Evolutionary conservation across 2,113 vertebrate genomes (phyloP).

Genomic region (Hemichromis elongatus): DNA sequence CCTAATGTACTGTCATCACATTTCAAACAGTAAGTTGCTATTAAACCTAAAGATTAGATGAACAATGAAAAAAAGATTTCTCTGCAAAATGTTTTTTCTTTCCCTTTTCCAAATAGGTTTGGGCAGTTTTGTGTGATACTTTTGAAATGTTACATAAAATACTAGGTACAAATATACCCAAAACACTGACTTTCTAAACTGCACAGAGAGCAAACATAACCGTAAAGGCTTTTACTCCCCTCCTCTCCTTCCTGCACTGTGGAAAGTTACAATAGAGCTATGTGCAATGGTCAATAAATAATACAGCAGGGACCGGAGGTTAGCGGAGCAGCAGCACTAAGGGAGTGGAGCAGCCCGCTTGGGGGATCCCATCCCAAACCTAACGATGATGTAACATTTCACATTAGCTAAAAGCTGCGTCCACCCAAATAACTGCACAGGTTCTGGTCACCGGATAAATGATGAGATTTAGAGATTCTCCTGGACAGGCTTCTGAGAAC

Average conservation of each 20-base stretch:
- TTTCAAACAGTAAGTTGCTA: not conserved
- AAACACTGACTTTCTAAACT: not conserved
- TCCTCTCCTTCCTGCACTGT: too few relatives aligned
- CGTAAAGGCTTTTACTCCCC: too few relatives aligned
- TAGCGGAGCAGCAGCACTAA: not conserved
- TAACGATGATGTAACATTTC: constrained; percentile 12
- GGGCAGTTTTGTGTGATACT: not conserved
- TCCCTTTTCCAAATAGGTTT: not conserved
- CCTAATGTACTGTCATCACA: not conserved
- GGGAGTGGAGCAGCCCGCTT: not conserved
- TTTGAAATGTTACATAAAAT: not conserved
- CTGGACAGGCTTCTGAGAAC: constrained; percentile 3
- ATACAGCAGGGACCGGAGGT: constrained; percentile 37
- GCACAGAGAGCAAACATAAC: not conserved
- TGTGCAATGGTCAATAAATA: constrained; percentile 53
- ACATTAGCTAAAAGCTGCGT: not conserved
- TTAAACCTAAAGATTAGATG: not conserved
- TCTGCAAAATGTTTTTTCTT: not conserved
- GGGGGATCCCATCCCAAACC: constrained; percentile 22
- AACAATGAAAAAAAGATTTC: not conserved
- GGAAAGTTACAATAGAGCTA: not conserved
- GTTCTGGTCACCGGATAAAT: constrained; percentile 6
- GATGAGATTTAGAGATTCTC: constrained; percentile 28
- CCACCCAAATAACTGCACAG: not conserved
- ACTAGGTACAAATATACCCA: not conserved